These are phyloP conservation scores for Thaumetopoea pityocampa DNA, from an alignment of 1,140 invertebrate genomes.

Conservation along the genomic window DNA sequence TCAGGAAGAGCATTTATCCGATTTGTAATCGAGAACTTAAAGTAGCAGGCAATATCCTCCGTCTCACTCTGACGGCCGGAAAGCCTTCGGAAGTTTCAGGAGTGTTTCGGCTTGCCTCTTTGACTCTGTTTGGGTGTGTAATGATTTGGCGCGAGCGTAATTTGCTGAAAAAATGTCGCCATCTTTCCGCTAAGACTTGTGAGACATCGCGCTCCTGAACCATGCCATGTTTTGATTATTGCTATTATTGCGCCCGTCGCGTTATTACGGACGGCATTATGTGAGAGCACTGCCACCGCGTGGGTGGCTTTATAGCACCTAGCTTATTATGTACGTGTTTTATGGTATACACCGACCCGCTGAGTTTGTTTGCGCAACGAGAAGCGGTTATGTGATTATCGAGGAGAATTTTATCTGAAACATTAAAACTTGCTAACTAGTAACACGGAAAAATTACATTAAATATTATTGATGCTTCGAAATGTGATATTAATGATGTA, in stretches of 20 bases:
- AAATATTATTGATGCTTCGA: no score
- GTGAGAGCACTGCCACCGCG: conserved; percentile 3
- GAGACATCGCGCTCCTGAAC: conserved; percentile 21
- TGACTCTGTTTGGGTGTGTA: conserved; percentile 72
- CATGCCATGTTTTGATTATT: conserved; percentile 24
- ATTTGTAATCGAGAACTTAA: conserved; percentile 30
- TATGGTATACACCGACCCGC: background rate
- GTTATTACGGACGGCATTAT: conserved; percentile 9
- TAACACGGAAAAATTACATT: no score
- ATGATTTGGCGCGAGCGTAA: conserved; percentile 67
- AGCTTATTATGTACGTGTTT: conserved; percentile 11
- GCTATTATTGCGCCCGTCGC: conserved; percentile 23
- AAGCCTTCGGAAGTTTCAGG: conserved; percentile 63
- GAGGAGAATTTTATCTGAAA: no score
- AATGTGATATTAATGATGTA: no score
- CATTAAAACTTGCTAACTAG: no score
- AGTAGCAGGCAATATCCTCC: conserved; percentile 32
- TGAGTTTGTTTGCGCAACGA: no score
- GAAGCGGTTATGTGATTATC: no score
- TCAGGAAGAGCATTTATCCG: conserved; percentile 4
- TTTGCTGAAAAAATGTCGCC: conserved; percentile 63
- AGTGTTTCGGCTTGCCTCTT: conserved; percentile 71
- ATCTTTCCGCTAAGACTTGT: conserved; percentile 17
- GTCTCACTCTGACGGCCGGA: conserved; percentile 53
- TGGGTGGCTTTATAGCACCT: conserved; percentile 1